phyloP scores from a whole-genome alignment of 2,888 invertebrate genomes.

The Agrotis ipsilon region DNA sequence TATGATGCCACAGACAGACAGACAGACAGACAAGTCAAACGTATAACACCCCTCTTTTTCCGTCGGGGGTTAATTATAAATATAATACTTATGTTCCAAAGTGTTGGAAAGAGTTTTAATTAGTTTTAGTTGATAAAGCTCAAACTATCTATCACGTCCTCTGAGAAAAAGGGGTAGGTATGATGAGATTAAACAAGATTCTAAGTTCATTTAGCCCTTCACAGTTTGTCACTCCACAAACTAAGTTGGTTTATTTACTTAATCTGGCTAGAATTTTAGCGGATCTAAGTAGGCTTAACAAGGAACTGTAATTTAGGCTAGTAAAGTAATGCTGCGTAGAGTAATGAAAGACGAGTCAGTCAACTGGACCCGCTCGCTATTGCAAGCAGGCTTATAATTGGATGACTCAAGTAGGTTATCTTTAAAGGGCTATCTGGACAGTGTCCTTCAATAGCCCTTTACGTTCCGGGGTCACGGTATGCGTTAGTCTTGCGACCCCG shows the following conservation, averaged over 20 bases:
- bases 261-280: slow-evolving; percentile 47
- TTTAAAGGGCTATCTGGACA: too few relatives aligned
- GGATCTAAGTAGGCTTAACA: slow-evolving; percentile 51
- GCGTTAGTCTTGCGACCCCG: too few relatives aligned
- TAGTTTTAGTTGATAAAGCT: slow-evolving; percentile 7
- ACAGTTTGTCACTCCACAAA: slow-evolving; percentile 35
- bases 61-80: too few relatives aligned
- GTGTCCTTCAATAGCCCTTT: too few relatives aligned
- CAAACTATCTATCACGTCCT: slow-evolving; percentile 12
- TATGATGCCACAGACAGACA: too few relatives aligned
- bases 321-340: slow-evolving; percentile 13
- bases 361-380: too few relatives aligned
- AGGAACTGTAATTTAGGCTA: slow-evolving; percentile 43
- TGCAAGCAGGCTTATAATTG: too few relatives aligned
- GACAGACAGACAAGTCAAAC: too few relatives aligned
- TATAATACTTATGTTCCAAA: slow-evolving; percentile 2
- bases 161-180: slow-evolving; percentile 37
- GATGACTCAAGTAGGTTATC: too few relatives aligned
- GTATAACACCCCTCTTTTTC: too few relatives aligned
- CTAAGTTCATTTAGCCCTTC: slow-evolving; percentile 34
- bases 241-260: slow-evolving; percentile 54
- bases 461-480: too few relatives aligned
- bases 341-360: too few relatives aligned
- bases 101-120: slow-evolving; percentile 10
- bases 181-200: slow-evolving; percentile 31